Percentiles rank a stretch among this genome's conserved stretches.
phyloP scores from a whole-genome alignment of 2,888 invertebrate species.

The Oxycera nigricornis region DNA sequence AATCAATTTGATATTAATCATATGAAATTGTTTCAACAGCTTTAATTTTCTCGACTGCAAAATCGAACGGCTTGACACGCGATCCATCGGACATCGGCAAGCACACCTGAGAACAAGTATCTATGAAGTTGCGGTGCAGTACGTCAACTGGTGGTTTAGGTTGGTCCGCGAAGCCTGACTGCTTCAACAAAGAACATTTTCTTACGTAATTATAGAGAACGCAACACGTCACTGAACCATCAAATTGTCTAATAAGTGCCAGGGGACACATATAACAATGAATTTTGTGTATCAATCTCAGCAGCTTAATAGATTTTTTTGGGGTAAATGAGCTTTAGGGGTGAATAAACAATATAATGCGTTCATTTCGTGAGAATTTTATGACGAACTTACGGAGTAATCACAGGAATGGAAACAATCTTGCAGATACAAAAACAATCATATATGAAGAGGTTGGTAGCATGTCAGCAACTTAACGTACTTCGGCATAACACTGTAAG shows the following conservation, averaged over 20 bases:
- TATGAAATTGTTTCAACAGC: neutral
- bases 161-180: neutral
- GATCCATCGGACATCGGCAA: neutral
- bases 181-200: neutral
- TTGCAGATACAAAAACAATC: too few relatives aligned
- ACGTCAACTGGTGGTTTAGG: neutral
- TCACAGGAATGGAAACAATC: too few relatives aligned
- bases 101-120: neutral
- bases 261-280: too few relatives aligned
- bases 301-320: too few relatives aligned
- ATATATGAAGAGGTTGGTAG: too few relatives aligned
- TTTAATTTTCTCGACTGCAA: neutral
- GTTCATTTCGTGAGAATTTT: too few relatives aligned
- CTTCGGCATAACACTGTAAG: too few relatives aligned
- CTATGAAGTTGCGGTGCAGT: neutral
- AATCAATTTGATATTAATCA: neutral
- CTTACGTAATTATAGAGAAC: conserved; percentile 7
- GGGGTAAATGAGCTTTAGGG: too few relatives aligned
- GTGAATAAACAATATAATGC: too few relatives aligned
- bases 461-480: too few relatives aligned
- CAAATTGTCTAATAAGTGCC: neutral
- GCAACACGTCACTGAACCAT: neutral
- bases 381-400: too few relatives aligned
- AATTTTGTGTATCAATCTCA: too few relatives aligned
- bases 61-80: neutral